These are phyloP conservation scores for Semotilus atromaculatus DNA, from an alignment of 2,797 vertebrate genomes.

Conservation along the genomic window DNA sequence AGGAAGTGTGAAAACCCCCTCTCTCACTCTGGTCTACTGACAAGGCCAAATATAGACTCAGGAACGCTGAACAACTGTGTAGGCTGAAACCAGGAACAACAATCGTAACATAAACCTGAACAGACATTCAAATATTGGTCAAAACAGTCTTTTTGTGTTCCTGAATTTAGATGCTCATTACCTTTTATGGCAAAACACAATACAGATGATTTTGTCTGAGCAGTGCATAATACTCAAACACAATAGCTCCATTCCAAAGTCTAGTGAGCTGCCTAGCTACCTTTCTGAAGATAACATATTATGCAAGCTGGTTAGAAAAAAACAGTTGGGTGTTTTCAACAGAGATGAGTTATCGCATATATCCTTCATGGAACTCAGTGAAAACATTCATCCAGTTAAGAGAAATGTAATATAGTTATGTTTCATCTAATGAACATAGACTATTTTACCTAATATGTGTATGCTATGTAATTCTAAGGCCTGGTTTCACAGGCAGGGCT, in stretches of 20 bases:
- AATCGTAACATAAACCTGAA: neutral
- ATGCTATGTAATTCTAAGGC: neutral
- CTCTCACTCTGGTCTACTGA: slow-evolving; percentile 9
- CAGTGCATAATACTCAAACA: neutral
- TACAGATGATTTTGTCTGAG: neutral
- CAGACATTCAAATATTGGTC: neutral
- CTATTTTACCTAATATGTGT: neutral
- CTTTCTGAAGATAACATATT: neutral
- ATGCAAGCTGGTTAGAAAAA: neutral
- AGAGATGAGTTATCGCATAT: neutral
- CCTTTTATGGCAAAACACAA: neutral
- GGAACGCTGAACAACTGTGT: slow-evolving; percentile 1
- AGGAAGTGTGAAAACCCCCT: slow-evolving; percentile 21
- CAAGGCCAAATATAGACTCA: slow-evolving; percentile 39
- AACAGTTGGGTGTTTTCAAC: neutral
- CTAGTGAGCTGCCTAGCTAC: neutral
- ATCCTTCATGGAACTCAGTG: neutral
- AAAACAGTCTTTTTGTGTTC: neutral
- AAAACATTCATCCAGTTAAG: neutral
- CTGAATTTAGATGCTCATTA: neutral
- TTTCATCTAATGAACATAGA: neutral
- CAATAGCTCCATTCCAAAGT: neutral
- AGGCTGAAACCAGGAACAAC: slow-evolving; percentile 11
- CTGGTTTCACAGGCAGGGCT: neutral
- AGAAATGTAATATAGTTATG: neutral